Evolutionary conservation across 2,888 invertebrate species (phyloP).

Genomic region (Caenorhabditis sp.): DNA sequence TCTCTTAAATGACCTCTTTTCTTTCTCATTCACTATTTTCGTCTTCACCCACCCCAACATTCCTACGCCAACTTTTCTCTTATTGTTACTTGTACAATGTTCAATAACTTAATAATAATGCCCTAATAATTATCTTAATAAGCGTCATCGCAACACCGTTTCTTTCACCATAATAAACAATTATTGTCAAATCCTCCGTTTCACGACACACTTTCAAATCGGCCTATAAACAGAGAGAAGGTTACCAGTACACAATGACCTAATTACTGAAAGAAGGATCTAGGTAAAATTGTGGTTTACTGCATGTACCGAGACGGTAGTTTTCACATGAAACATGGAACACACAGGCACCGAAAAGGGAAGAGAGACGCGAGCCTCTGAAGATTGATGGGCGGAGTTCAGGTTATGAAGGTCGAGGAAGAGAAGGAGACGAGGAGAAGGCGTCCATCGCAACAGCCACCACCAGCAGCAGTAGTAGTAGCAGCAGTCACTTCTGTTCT

Average conservation of each 20-base stretch:
- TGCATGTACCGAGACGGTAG: constrained; percentile 20
- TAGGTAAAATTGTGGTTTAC: constrained; percentile 55
- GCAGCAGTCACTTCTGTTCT: constrained; percentile 56
- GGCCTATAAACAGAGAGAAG: constrained; percentile 1
- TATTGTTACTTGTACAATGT: constrained; percentile 62
- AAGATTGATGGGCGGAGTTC: constrained; percentile 61
- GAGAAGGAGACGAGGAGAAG: constrained; percentile 58
- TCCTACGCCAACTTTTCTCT: constrained; percentile 33
- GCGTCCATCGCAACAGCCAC: constrained; percentile 59
- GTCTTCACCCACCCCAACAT: constrained; percentile 37
- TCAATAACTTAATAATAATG: constrained; percentile 30
- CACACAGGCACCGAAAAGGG: constrained; percentile 54
- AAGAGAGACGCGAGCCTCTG: constrained; percentile 34
- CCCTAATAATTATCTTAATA: constrained; percentile 57
- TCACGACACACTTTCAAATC: neutral
- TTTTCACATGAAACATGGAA: constrained; percentile 63
- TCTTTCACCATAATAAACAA: constrained; percentile 40
- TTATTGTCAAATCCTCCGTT: constrained; percentile 32
- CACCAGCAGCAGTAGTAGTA: constrained; percentile 2
- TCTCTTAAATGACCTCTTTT: constrained; percentile 65
- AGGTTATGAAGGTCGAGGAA: constrained; percentile 58
- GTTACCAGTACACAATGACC: constrained; percentile 49
- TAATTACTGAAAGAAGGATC: constrained; percentile 46
- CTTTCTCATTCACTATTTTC: constrained; percentile 27
- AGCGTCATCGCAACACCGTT: constrained; percentile 12